phyloP scores from a whole-genome alignment of 1,140 invertebrate genomes.

The Harlomillsia oculata region DNA sequence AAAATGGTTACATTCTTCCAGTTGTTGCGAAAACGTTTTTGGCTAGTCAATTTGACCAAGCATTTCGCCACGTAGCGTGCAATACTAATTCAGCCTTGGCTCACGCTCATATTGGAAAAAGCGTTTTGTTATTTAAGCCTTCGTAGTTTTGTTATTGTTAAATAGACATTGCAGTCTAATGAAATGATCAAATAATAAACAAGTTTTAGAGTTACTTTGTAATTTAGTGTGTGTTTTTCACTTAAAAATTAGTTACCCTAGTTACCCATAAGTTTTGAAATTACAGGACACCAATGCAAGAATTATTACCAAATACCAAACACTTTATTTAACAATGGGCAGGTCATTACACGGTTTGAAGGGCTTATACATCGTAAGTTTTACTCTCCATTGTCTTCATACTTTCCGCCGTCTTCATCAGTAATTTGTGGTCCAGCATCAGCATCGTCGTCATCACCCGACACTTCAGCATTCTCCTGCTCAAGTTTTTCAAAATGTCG shows the following conservation, averaged over 20 bases:
- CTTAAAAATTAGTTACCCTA: too few species aligned
- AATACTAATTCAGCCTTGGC: constrained; percentile 20
- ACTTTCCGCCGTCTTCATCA: constrained; percentile 41
- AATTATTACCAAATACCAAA: too few species aligned
- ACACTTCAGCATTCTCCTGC: constrained; percentile 86
- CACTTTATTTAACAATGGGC: too few species aligned
- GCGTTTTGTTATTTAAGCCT: constrained; percentile 30
- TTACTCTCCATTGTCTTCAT: constrained; percentile 12
- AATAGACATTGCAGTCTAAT: too few species aligned
- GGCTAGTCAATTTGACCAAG: constrained; percentile 32
- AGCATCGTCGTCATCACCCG: constrained; percentile 75
- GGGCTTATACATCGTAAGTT: too few species aligned
- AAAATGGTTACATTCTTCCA: constrained; percentile 27
- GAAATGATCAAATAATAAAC: too few species aligned
- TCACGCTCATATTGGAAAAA: constrained; percentile 31
- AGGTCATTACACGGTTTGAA: too few species aligned
- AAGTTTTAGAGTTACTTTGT: too few species aligned
- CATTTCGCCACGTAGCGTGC: constrained; percentile 31
- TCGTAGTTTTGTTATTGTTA: too few species aligned
- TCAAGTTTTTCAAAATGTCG: constrained; percentile 87
- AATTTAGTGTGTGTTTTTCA: too few species aligned
- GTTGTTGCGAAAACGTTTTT: constrained; percentile 33
- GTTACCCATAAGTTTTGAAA: too few species aligned
- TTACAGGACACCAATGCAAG: too few species aligned
- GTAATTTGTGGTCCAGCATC: constrained; percentile 46